Evolutionary conservation across 2,113 vertebrate species (phyloP).

Genomic region (Engraulis encrasicolus): DNA sequence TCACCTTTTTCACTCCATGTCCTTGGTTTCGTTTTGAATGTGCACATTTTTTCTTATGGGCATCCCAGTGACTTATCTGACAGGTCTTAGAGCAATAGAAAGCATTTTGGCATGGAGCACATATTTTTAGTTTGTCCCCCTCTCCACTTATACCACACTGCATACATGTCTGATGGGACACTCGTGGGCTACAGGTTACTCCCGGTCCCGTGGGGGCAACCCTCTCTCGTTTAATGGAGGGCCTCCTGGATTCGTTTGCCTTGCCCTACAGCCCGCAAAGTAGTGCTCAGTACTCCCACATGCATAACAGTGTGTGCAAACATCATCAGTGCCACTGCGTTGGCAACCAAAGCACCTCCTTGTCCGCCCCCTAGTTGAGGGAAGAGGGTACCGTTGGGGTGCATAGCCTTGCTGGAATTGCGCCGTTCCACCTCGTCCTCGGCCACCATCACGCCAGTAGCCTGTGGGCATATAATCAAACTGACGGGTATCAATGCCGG

Average conservation of each 20-base stretch:
- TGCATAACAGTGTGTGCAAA: slow-evolving; percentile 41
- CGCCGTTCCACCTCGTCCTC: not conserved
- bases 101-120: slow-evolving; percentile 15
- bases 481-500: not conserved
- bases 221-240: slow-evolving; percentile 44
- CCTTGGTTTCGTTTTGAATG: not conserved
- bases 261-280: slow-evolving; percentile 31
- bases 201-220: slow-evolving; percentile 41
- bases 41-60: not conserved
- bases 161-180: slow-evolving; percentile 25
- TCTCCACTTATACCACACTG: not conserved
- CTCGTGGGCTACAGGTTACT: not conserved
- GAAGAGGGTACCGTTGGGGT: not conserved
- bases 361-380: not conserved
- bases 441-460: not conserved
- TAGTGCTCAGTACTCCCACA: slow-evolving; percentile 55
- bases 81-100: slow-evolving; percentile 30
- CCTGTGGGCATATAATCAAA: not conserved
- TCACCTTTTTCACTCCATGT: not conserved
- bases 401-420: slow-evolving; percentile 17
- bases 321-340: not conserved
- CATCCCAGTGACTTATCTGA: not conserved
- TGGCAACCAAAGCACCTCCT: slow-evolving; percentile 41
- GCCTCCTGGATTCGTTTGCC: not conserved
- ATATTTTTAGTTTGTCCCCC: not conserved